phyloP scores from a whole-genome alignment of 2,797 vertebrate species.

The Fistularia commersonii region DNA sequence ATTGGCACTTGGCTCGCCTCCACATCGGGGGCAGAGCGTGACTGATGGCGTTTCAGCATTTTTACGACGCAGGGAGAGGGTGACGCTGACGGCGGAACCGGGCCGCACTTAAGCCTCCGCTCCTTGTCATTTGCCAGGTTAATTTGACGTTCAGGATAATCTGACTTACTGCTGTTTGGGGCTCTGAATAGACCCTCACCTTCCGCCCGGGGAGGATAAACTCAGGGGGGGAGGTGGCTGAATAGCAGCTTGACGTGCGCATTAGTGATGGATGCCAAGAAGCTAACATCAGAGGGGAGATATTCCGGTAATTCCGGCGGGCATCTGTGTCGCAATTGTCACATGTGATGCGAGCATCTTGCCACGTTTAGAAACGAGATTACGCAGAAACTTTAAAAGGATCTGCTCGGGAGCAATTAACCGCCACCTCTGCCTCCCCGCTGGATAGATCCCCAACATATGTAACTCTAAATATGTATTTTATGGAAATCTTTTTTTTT shows the following conservation, averaged over 20 bases:
- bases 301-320: constrained; percentile 6
- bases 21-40: constrained; percentile 45
- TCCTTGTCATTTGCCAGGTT: constrained; percentile 36
- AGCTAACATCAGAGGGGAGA: constrained; percentile 4
- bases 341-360: too few species aligned
- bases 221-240: constrained; percentile 2
- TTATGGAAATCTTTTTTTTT: too few species aligned
- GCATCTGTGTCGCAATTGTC: background rate
- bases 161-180: constrained; percentile 25
- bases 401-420: too few species aligned
- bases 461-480: too few species aligned
- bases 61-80: constrained; percentile 53
- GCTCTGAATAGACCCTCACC: constrained; percentile 9
- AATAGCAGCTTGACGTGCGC: constrained; percentile 22
- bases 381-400: too few species aligned
- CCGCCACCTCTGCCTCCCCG: too few species aligned
- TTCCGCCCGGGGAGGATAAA: constrained; percentile 15
- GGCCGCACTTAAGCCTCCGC: constrained; percentile 62
- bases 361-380: too few species aligned
- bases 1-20: constrained; percentile 59
- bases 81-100: constrained; percentile 45
- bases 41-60: constrained; percentile 67
- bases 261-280: constrained; percentile 17
- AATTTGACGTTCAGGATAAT: constrained; percentile 39
- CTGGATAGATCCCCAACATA: too few species aligned